Percentiles rank a stretch among this genome's conserved stretches.
Conservation (phyloP, 2,888 invertebrate species). For the Hydrotaea diabolus region DNA sequence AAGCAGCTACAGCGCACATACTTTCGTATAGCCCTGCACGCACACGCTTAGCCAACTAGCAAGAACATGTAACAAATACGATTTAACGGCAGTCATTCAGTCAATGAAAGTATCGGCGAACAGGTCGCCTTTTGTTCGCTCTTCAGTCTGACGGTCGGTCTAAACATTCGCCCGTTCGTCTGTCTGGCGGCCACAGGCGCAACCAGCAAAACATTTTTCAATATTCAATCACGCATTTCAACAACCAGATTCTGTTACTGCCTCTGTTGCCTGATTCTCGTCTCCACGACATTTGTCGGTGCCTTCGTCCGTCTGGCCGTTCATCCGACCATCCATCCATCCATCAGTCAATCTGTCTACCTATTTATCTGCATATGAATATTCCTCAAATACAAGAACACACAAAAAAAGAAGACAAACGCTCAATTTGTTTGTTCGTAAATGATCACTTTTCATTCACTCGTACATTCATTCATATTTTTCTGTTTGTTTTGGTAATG, state of each 20-base stretch:
- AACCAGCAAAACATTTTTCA: constrained; percentile 6
- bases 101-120: constrained; percentile 56
- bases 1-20: not conserved
- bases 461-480: constrained; percentile 40
- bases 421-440: constrained; percentile 50
- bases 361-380: constrained; percentile 50
- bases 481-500: constrained; percentile 79
- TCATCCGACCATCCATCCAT: not conserved
- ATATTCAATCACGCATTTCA: constrained; percentile 39
- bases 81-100: constrained; percentile 18
- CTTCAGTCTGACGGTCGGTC: not conserved
- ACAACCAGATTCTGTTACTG: constrained; percentile 31
- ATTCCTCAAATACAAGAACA: constrained; percentile 32
- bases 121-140: constrained; percentile 37
- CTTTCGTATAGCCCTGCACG: not conserved
- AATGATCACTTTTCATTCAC: constrained; percentile 52
- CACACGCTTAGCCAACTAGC: constrained; percentile 1
- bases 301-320: not conserved
- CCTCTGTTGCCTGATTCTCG: not conserved
- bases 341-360: not conserved
- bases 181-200: not conserved
- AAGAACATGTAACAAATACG: constrained; percentile 1
- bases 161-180: constrained; percentile 1
- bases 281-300: not conserved
- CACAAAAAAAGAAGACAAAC: not conserved